Evolutionary conservation across 2,888 invertebrate genomes (phyloP).

Genomic region (Amitus sp.): DNA sequence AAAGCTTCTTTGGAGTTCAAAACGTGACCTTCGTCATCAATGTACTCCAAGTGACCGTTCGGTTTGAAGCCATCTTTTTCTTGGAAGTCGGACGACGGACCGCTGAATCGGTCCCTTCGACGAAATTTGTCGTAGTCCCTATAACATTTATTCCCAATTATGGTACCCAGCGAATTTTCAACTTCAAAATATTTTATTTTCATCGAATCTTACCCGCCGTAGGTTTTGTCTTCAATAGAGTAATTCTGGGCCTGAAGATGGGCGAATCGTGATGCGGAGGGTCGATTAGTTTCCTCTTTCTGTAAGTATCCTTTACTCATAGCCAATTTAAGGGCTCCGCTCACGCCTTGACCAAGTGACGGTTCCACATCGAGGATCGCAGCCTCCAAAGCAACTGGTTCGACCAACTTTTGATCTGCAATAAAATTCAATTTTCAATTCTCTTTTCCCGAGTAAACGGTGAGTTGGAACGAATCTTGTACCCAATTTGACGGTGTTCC

Average conservation of each 20-base stretch:
- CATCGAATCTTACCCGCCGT: conserved; percentile 71
- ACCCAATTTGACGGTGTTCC: conserved; percentile 83
- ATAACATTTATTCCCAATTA: too few relatives aligned
- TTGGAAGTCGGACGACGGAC: conserved; percentile 90
- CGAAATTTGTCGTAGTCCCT: conserved; percentile 84
- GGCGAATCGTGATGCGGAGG: conserved; percentile 77
- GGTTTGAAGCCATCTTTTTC: conserved; percentile 93
- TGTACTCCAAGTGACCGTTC: conserved; percentile 95
- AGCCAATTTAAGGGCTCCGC: conserved; percentile 89
- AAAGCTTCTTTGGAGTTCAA: conserved; percentile 97
- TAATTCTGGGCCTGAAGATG: conserved; percentile 84
- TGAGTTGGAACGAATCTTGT: neutral
- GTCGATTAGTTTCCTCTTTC: conserved; percentile 79
- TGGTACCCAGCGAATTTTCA: too few relatives aligned
- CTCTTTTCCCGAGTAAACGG: neutral
- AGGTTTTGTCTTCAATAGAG: conserved; percentile 81
- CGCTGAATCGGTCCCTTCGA: conserved; percentile 79
- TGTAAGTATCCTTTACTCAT: conserved; percentile 94
- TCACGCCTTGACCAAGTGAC: conserved; percentile 89
- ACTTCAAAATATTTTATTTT: neutral
- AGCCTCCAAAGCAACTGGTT: conserved; percentile 69
- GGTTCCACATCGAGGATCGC: conserved; percentile 92
- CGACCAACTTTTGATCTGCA: conserved; percentile 62
- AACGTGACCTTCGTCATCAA: conserved; percentile 94
- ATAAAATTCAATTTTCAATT: conserved; percentile 1